These are phyloP conservation scores for Drosophila testacea DNA, from an alignment of 2,888 invertebrate species.

Conservation along the genomic window DNA sequence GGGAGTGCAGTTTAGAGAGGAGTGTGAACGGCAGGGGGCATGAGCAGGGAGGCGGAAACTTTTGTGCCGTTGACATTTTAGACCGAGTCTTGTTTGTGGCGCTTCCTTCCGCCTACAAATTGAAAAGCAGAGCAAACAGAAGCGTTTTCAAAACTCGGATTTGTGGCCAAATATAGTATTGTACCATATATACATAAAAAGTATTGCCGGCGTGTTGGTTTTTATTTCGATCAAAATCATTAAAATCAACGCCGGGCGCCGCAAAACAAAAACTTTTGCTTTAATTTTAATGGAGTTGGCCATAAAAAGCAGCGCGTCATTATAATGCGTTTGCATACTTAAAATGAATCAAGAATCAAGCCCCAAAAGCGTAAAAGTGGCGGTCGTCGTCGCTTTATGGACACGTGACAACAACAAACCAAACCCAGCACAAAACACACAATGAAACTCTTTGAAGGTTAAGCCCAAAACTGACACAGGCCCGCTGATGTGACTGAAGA, in stretches of 20 bases:
- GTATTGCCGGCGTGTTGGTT: conserved; percentile 32
- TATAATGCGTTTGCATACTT: conserved; percentile 80
- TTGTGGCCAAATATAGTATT: conserved; percentile 38
- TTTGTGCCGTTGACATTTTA: conserved; percentile 54
- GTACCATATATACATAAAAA: conserved; percentile 35
- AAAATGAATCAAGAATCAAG: conserved; percentile 72
- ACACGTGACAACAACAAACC: conserved; percentile 75
- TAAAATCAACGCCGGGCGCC: conserved; percentile 53
- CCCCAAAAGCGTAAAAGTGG: conserved; percentile 54
- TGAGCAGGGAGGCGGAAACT: conserved; percentile 13
- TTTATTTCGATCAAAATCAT: conserved; percentile 67
- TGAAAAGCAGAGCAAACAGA: conserved; percentile 55
- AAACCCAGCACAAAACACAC: conserved; percentile 46
- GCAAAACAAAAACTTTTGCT: conserved; percentile 72
- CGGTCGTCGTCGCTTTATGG: conserved; percentile 61
- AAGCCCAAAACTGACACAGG: conserved; percentile 29
- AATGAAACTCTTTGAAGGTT: conserved; percentile 76
- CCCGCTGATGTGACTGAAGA: neutral
- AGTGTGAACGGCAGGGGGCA: neutral
- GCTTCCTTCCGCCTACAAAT: conserved; percentile 70
- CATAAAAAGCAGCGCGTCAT: conserved; percentile 73
- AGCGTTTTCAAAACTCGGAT: conserved; percentile 19
- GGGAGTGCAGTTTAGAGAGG: neutral
- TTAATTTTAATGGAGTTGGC: conserved; percentile 78
- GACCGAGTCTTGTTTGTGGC: conserved; percentile 45